Percentiles rank a stretch among this genome's conserved stretches.
These are phyloP conservation scores for Listrodromus nycthemerus DNA, from an alignment of 2,888 invertebrate genomes.

Conservation along the genomic window DNA sequence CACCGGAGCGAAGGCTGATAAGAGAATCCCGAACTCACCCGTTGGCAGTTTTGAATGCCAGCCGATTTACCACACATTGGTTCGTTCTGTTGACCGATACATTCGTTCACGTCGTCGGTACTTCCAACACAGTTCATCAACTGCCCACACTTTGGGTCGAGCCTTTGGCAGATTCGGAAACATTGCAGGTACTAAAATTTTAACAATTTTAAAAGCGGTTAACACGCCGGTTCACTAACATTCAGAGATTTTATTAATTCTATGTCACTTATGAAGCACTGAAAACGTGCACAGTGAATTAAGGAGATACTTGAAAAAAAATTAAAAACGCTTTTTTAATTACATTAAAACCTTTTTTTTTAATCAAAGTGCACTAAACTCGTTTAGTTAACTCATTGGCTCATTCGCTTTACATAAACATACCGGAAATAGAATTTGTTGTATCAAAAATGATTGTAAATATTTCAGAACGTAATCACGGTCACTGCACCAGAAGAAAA, in stretches of 20 bases:
- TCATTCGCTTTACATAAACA: neutral
- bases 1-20: conserved; percentile 90
- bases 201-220: neutral
- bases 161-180: conserved; percentile 88
- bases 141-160: conserved; percentile 93
- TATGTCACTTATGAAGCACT: neutral
- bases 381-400: neutral
- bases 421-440: neutral
- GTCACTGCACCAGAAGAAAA: conserved; percentile 93
- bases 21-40: conserved; percentile 91
- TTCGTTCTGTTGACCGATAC: conserved; percentile 93
- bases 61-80: conserved; percentile 91
- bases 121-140: conserved; percentile 88
- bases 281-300: neutral
- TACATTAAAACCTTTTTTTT: neutral
- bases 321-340: neutral
- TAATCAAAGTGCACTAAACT: neutral
- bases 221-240: neutral
- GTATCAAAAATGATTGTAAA: conserved; percentile 44
- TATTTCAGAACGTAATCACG: conserved; percentile 86
- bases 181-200: conserved; percentile 84
- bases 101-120: conserved; percentile 91
- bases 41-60: conserved; percentile 89
- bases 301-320: neutral
- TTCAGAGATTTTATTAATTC: neutral